Percentiles rank a stretch among this genome's conserved stretches.
phyloP scores from a whole-genome alignment of 2,888 invertebrate genomes.

The Trypoxylon attenuatum region DNA sequence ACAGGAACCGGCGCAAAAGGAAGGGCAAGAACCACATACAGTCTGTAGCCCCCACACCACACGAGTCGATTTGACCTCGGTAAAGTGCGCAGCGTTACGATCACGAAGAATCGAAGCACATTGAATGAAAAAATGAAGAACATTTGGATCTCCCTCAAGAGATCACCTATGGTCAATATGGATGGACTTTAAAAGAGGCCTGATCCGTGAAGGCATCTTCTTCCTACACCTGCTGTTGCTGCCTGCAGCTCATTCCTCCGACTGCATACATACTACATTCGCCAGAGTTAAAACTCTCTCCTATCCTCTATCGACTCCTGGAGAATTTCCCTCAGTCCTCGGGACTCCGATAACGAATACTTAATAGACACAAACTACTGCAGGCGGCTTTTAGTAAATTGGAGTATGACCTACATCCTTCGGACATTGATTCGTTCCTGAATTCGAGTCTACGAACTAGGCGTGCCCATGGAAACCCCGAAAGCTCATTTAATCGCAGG shows the following conservation, averaged over 20 bases:
- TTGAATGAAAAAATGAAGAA: not conserved
- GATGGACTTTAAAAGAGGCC: not conserved
- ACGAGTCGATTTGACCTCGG: constrained; percentile 18
- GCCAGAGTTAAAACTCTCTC: too few species aligned
- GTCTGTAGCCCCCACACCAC: not conserved
- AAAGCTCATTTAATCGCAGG: too few species aligned
- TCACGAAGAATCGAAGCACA: constrained; percentile 3
- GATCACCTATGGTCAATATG: not conserved
- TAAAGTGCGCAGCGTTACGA: constrained; percentile 5
- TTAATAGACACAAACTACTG: too few species aligned
- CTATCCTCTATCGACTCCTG: too few species aligned
- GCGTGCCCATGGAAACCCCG: too few species aligned
- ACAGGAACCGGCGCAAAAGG: not conserved
- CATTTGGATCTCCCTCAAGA: not conserved
- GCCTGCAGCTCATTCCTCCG: too few species aligned
- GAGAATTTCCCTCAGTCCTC: too few species aligned
- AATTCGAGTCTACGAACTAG: too few species aligned
- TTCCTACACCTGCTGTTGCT: too few species aligned
- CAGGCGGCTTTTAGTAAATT: not conserved
- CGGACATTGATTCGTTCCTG: too few species aligned
- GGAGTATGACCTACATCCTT: not conserved
- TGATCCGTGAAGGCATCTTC: not conserved
- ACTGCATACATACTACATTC: too few species aligned
- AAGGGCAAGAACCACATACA: constrained; percentile 2
- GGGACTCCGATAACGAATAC: too few species aligned